These are phyloP conservation scores for Zaprionus davidi DNA, from an alignment of 1,140 invertebrate species.

Conservation along the genomic window DNA sequence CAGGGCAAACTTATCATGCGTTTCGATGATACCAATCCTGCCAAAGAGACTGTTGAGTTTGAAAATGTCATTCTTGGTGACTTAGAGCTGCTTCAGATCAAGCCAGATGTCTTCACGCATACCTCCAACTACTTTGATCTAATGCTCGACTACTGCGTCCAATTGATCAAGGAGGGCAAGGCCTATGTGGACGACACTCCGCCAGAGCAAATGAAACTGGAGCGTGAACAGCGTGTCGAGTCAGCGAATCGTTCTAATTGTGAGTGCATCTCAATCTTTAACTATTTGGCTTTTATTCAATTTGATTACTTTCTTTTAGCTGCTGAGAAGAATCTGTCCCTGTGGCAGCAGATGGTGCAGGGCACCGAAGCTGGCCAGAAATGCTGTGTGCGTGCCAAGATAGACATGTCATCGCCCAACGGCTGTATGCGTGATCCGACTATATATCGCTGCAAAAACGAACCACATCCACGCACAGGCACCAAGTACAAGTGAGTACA, in stretches of 20 bases:
- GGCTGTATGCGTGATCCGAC: slow-evolving; percentile 99
- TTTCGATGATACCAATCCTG: slow-evolving; percentile 99
- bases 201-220: slow-evolving; percentile 96
- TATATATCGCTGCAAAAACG: slow-evolving; percentile 99
- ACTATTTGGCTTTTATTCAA: not conserved
- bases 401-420: slow-evolving; percentile 98
- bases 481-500: slow-evolving; percentile 95
- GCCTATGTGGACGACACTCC: slow-evolving; percentile 99
- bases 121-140: slow-evolving; percentile 99
- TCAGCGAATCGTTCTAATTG: slow-evolving; percentile 94
- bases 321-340: slow-evolving; percentile 92
- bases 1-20: slow-evolving; percentile 98
- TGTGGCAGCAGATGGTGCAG: slow-evolving; percentile 98
- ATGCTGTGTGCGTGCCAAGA: slow-evolving; percentile 98
- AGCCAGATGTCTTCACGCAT: slow-evolving; percentile 96
- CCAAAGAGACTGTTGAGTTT: slow-evolving; percentile 99
- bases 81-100: slow-evolving; percentile 94
- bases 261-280: slow-evolving; percentile 84
- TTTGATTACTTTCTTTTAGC: slow-evolving; percentile 85
- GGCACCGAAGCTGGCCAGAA: slow-evolving; percentile 91
- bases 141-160: slow-evolving; percentile 94
- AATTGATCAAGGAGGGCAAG: slow-evolving; percentile 93
- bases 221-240: slow-evolving; percentile 95
- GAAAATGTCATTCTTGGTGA: slow-evolving; percentile 99
- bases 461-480: slow-evolving; percentile 96